These are phyloP conservation scores for Oryzias javanicus DNA, from an alignment of 2,113 vertebrate genomes.

Conservation along the genomic window DNA sequence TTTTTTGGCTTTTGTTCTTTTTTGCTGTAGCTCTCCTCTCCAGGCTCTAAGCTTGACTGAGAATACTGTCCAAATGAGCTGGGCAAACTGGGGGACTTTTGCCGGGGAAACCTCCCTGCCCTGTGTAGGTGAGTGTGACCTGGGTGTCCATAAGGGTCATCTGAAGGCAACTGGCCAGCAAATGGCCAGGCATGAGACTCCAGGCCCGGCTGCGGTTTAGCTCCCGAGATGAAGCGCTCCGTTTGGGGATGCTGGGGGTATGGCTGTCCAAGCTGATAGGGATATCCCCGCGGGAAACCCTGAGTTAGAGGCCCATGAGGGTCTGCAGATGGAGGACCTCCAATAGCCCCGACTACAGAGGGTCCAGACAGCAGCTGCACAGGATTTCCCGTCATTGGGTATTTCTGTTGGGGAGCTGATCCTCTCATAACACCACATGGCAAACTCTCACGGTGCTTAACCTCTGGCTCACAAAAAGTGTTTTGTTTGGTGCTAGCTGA, in stretches of 20 bases:
- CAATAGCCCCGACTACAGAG: constrained; percentile 70
- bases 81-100: constrained; percentile 89
- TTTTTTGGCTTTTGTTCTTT: constrained; percentile 98
- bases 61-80: constrained; percentile 90
- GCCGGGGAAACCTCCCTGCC: constrained; percentile 81
- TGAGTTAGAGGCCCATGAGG: constrained; percentile 83
- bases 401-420: constrained; percentile 82
- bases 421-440: constrained; percentile 72
- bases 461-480: constrained; percentile 85
- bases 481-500: constrained; percentile 84
- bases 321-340: constrained; percentile 79
- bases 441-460: constrained; percentile 83
- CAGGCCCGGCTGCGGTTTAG: constrained; percentile 88
- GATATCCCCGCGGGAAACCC: constrained; percentile 81
- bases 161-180: constrained; percentile 87
- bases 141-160: constrained; percentile 89
- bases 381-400: constrained; percentile 73
- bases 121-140: constrained; percentile 86
- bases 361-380: constrained; percentile 81
- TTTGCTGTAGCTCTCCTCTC: constrained; percentile 87
- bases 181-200: constrained; percentile 92
- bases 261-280: constrained; percentile 88
- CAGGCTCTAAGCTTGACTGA: constrained; percentile 86
- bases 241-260: constrained; percentile 91
- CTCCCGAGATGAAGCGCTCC: constrained; percentile 85